phyloP scores from a whole-genome alignment of 1,140 invertebrate genomes.

The Antheraea mylitta region DNA sequence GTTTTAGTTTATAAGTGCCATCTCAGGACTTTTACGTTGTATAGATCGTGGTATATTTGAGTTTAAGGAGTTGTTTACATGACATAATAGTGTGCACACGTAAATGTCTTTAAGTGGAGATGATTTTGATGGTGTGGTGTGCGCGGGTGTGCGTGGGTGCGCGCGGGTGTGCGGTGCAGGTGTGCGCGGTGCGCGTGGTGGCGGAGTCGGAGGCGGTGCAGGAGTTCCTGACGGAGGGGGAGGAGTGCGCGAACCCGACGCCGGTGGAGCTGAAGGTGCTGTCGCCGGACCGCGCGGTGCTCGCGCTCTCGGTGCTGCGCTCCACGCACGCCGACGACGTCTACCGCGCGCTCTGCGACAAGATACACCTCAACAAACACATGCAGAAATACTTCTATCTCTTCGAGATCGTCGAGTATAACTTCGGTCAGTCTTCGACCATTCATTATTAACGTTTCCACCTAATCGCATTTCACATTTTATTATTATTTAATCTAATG shows the following conservation, averaged over 20 bases:
- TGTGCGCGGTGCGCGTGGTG: constrained; percentile 98
- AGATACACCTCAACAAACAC: constrained; percentile 89
- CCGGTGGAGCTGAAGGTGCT: constrained; percentile 96
- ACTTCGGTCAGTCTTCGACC: constrained; percentile 85
- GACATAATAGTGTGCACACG: no score
- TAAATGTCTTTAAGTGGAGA: no score
- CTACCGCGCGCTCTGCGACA: constrained; percentile 92
- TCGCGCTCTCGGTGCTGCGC: constrained; percentile 94
- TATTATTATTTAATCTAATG: no score
- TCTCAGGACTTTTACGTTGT: no score
- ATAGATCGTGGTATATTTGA: no score
- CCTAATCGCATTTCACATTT: no score
- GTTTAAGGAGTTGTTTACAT: no score
- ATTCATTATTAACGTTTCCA: no score
- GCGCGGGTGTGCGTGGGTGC: no score
- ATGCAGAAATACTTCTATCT: constrained; percentile 96
- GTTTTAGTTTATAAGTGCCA: no score
- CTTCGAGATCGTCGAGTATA: constrained; percentile 98
- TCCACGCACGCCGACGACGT: constrained; percentile 95
- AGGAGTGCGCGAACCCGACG: constrained; percentile 88
- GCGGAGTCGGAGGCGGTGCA: constrained; percentile 98
- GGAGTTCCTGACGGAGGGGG: constrained; percentile 93
- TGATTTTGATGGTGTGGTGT: no score
- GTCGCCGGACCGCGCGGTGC: constrained; percentile 91
- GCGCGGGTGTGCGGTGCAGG: constrained; percentile 54